A percentile compares a stretch with the other conserved stretches of the same genome.
phyloP scores from a whole-genome alignment of 2,888 invertebrate genomes.

The Apodemia duryi region DNA sequence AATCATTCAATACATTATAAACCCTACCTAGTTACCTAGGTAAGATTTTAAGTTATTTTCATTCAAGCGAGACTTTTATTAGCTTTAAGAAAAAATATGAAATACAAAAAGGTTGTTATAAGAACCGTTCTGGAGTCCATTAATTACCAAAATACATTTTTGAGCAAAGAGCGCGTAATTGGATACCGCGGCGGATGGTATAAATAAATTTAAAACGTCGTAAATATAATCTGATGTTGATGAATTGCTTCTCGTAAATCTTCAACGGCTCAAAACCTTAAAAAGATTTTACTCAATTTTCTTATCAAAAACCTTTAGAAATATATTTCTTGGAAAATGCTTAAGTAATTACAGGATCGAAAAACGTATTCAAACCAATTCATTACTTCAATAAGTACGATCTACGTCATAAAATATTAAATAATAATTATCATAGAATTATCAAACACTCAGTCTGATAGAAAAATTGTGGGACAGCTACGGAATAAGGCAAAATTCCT shows the following conservation, averaged over 20 bases:
- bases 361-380: too few relatives aligned
- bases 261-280: constrained; percentile 16
- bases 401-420: too few relatives aligned
- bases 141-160: constrained; percentile 16
- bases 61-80: neutral
- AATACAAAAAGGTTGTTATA: constrained; percentile 10
- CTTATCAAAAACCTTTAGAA: neutral
- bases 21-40: too few relatives aligned
- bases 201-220: constrained; percentile 30
- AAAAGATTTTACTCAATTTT: constrained; percentile 10
- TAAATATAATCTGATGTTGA: constrained; percentile 26
- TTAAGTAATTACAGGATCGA: neutral
- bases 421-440: too few relatives aligned
- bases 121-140: constrained; percentile 6
- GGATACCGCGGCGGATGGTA: constrained; percentile 17
- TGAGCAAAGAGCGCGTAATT: constrained; percentile 11
- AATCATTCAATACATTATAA: too few relatives aligned
- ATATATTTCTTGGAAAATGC: neutral
- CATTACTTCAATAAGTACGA: too few relatives aligned
- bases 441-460: too few relatives aligned
- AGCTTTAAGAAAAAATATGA: constrained; percentile 1
- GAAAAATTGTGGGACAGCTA: too few relatives aligned
- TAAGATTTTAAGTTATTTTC: too few relatives aligned
- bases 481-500: neutral
- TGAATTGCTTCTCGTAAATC: constrained; percentile 25